A percentile compares a stretch with the other conserved stretches of the same genome.
Evolutionary conservation across 2,888 invertebrate genomes (phyloP).

Genomic region (Altica lythri): DNA sequence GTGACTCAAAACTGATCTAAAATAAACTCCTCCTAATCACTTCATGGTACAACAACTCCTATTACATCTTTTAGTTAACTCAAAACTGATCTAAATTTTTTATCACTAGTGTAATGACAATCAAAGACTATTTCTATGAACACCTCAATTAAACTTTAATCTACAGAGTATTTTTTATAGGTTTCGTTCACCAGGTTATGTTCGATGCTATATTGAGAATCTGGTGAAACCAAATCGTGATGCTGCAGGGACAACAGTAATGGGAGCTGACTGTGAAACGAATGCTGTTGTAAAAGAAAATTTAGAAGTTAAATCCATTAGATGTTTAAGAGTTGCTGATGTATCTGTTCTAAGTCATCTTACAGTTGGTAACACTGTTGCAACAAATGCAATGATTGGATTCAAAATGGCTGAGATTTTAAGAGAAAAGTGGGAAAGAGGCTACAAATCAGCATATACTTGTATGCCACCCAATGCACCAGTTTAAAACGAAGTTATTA

Average conservation of each 20-base stretch:
- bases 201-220: constrained; percentile 57
- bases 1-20: too few species aligned
- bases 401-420: constrained; percentile 61
- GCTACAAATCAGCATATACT: constrained; percentile 31
- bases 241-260: constrained; percentile 48
- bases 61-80: too few species aligned
- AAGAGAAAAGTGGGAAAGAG: constrained; percentile 46
- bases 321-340: constrained; percentile 58
- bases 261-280: constrained; percentile 51
- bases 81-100: too few species aligned
- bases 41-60: too few species aligned
- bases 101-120: too few species aligned
- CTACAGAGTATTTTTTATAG: too few species aligned
- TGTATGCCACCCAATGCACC: neutral
- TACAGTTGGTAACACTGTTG: constrained; percentile 57
- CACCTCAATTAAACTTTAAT: too few species aligned
- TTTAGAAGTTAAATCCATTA: constrained; percentile 53
- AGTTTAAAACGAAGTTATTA: too few species aligned
- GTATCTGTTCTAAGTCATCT: constrained; percentile 53
- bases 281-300: constrained; percentile 56
- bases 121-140: too few species aligned
- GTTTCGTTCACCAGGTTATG: constrained; percentile 50
- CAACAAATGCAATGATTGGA: constrained; percentile 63
- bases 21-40: too few species aligned
- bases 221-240: constrained; percentile 38